Percentiles rank a stretch among this genome's conserved stretches.
These are phyloP conservation scores for Salticus scenicus DNA, from an alignment of 2,888 invertebrate species.

Conservation along the genomic window DNA sequence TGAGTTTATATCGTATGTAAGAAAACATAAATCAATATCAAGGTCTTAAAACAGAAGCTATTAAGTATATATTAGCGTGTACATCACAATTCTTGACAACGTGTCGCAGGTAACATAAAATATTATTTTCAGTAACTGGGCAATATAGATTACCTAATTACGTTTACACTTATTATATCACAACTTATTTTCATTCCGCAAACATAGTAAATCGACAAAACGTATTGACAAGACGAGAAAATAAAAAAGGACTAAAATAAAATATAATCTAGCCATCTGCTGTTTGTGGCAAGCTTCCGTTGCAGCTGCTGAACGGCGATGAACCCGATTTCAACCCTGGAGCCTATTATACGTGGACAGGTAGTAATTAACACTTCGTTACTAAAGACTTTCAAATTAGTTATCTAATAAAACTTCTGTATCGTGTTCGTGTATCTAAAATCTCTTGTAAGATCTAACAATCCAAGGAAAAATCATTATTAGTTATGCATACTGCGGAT, in stretches of 20 bases:
- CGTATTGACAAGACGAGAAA: not conserved
- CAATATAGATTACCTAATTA: not conserved
- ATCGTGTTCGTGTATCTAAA: not conserved
- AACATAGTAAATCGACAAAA: not conserved
- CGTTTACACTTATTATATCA: constrained; percentile 1
- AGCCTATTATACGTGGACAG: constrained; percentile 20
- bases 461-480: not conserved
- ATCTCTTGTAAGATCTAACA: not conserved
- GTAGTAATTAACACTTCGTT: constrained; percentile 46
- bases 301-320: constrained; percentile 24
- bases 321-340: constrained; percentile 34
- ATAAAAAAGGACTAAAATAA: not conserved
- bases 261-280: constrained; percentile 15
- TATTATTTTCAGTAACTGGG: not conserved
- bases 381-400: constrained; percentile 3
- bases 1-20: too few relatives aligned
- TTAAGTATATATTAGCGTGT: too few relatives aligned
- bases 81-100: too few relatives aligned
- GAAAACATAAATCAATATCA: too few relatives aligned
- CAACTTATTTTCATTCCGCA: not conserved
- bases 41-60: too few relatives aligned
- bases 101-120: too few relatives aligned
- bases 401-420: not conserved
- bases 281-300: constrained; percentile 14
- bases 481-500: not conserved